Conservation (phyloP, 1,140 invertebrate species). For the Drosophila sproati region DNA sequence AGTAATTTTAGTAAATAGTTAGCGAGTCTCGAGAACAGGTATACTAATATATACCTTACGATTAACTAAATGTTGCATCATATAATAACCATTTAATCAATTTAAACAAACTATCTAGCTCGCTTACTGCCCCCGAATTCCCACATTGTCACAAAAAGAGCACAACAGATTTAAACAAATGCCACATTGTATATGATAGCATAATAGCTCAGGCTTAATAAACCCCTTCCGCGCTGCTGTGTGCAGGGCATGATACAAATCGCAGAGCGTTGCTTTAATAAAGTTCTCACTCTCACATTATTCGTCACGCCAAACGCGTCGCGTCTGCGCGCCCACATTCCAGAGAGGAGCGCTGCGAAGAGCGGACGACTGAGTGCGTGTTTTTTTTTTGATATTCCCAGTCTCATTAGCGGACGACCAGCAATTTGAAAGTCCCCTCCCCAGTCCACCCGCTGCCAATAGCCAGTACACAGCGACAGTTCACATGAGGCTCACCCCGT, state of each 20-base stretch:
- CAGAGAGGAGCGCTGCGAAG: background rate
- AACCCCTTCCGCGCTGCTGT: background rate
- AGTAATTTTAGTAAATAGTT: too few relatives aligned
- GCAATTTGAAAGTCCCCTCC: slow-evolving; percentile 40
- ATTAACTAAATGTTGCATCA: too few relatives aligned
- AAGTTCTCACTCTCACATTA: slow-evolving; percentile 64
- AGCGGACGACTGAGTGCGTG: slow-evolving; percentile 8
- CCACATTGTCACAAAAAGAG: too few relatives aligned
- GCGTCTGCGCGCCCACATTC: slow-evolving; percentile 55
- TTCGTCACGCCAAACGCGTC: slow-evolving; percentile 45
- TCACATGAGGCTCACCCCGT: slow-evolving; percentile 59
- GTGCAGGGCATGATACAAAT: slow-evolving; percentile 36
- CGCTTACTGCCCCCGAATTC: background rate
- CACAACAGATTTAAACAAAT: background rate
- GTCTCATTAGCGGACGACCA: slow-evolving; percentile 62
- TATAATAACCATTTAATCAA: too few relatives aligned
- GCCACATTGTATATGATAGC: background rate
- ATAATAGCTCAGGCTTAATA: background rate
- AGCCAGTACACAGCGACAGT: slow-evolving; percentile 37
- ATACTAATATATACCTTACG: too few relatives aligned
- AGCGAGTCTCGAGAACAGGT: too few relatives aligned
- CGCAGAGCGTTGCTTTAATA: slow-evolving; percentile 47
- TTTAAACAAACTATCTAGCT: too few relatives aligned
- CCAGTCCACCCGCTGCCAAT: background rate
- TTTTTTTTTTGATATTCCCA: slow-evolving; percentile 30